Evolutionary conservation across 2,797 vertebrate genomes (phyloP).

Genomic region (Bradypodion pumilum): DNA sequence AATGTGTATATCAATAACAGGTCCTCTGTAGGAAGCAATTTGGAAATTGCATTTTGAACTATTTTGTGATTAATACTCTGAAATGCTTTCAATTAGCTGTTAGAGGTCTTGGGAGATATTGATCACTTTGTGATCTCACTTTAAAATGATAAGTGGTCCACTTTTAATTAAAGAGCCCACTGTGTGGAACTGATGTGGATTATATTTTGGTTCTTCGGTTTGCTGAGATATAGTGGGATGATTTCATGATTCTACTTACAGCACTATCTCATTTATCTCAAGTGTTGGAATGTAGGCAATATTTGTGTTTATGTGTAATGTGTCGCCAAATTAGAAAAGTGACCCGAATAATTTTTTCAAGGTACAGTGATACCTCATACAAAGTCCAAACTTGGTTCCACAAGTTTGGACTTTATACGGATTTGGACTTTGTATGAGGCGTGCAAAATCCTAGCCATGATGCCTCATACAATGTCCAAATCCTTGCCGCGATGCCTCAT

Average conservation of each 20-base stretch:
- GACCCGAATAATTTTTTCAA: no score
- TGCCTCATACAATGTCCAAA: no score
- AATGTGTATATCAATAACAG: conserved; percentile 54
- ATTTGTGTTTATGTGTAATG: not conserved
- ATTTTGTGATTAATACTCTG: conserved; percentile 39
- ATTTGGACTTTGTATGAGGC: no score
- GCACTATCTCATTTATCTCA: conserved; percentile 1
- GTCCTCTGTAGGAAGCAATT: conserved; percentile 61
- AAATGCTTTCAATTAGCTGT: conserved; percentile 57
- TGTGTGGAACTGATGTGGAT: not conserved
- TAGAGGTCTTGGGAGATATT: conserved; percentile 38
- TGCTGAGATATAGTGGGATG: conserved; percentile 7
- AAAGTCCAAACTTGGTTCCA: no score
- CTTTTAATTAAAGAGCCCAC: conserved; percentile 41
- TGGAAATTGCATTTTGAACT: conserved; percentile 53
- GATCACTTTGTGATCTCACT: conserved; percentile 29
- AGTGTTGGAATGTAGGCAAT: not conserved
- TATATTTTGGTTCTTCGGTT: not conserved
- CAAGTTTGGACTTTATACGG: no score
- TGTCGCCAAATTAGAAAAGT: no score
- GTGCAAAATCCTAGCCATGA: no score
- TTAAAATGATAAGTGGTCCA: conserved; percentile 33
- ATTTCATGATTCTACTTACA: conserved; percentile 8
- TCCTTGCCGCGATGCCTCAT: no score
- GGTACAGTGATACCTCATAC: no score